Percentiles rank a stretch among this genome's conserved stretches.
These are phyloP conservation scores for Andrena hattorfiana DNA, from an alignment of 2,888 invertebrate species.

Conservation along the genomic window DNA sequence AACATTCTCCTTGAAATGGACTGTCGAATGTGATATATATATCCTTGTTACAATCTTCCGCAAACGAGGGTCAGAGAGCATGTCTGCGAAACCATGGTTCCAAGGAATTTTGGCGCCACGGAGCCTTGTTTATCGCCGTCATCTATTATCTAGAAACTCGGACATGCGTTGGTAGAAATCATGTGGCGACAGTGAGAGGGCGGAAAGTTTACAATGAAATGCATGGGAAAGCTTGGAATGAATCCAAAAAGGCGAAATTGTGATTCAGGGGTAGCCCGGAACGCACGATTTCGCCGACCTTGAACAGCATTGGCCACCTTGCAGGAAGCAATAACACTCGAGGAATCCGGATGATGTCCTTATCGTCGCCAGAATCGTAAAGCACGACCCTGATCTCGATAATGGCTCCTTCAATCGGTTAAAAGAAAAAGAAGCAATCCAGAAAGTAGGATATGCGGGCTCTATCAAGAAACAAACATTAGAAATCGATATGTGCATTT, in stretches of 20 bases:
- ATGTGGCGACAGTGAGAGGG: constrained; percentile 2
- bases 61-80: neutral
- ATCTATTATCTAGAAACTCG: constrained; percentile 5
- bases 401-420: neutral
- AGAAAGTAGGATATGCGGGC: neutral
- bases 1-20: too few species aligned
- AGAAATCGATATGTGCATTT: too few species aligned
- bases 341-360: constrained; percentile 25
- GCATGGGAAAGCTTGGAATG: constrained; percentile 52
- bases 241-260: constrained; percentile 65
- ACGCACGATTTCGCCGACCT: constrained; percentile 51
- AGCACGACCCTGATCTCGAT: neutral
- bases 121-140: constrained; percentile 5
- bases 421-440: neutral
- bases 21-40: neutral
- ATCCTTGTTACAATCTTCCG: neutral
- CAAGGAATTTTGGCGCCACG: constrained; percentile 27
- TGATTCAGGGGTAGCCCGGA: constrained; percentile 55
- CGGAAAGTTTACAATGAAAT: constrained; percentile 34
- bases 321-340: constrained; percentile 18
- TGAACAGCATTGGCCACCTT: constrained; percentile 29
- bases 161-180: constrained; percentile 17
- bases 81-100: neutral
- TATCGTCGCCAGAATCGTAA: constrained; percentile 4
- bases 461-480: neutral